Evolutionary conservation across 2,797 vertebrate species (phyloP), one percentile per base, ranked within the genome.

Genomic region (Meda fulgida): DNA sequence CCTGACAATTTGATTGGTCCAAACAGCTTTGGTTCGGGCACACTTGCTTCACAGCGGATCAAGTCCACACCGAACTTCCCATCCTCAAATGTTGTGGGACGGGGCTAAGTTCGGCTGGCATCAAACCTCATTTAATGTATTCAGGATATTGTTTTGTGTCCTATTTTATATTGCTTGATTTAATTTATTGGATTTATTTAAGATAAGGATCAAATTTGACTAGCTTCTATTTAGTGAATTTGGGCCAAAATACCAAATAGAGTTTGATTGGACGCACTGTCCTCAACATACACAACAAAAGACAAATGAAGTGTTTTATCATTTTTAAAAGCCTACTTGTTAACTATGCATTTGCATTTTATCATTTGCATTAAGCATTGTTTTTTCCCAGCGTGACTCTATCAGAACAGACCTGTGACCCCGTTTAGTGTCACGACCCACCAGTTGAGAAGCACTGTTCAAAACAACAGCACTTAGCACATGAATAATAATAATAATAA

Each of bases 251-350:
- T 29, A 18, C 3, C 23, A 78, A 43, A 60, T 26, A 63, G 34
- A 40, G 55, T 29, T 43, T 78, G 55, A 43, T 60, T 63, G 34
- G 23, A 60, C 18, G 14, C 1, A 19, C 55, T 40, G 55, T 43
- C n/a, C 36, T 78, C 18, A 7, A 60, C 55, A 29, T 38, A 55
- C 16, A 76, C 46, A 53, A 23, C 51, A 78, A 78, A 60, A 6
- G 0, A 40, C 13, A n/a, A 3, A 7, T 19, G 14, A 60, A 78
- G 53, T 26, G 53, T 40, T 40, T 77, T 65, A 26, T 46, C n/a
- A 4, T 43, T 79, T 79, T 79, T 79, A 76, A 58, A 55, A 76
- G 51, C n/a, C 38, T 65, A 46, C 13, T 66, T 13, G 19, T 79
- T 53, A 48, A 67, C 23, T 36, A 19, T 53, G 23, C 23, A 70